Percentiles rank a stretch among this genome's conserved stretches.
phyloP scores from a whole-genome alignment of 2,113 vertebrate species.

The Psilopsiagon aurifrons region DNA sequence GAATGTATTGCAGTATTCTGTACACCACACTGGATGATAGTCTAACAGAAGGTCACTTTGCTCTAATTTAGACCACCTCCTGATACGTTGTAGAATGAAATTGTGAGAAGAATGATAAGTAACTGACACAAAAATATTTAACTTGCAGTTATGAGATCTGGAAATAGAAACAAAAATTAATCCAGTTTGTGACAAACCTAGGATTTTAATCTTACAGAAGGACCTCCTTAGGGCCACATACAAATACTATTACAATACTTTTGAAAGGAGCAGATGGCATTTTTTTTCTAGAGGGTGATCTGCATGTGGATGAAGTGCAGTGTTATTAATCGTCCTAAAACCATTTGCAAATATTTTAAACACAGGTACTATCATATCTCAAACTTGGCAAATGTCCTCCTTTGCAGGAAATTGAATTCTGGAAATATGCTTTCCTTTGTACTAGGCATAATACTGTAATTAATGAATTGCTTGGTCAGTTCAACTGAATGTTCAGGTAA shows the following conservation, averaged over 20 bases:
- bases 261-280: slow-evolving; percentile 31
- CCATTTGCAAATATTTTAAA: slow-evolving; percentile 34
- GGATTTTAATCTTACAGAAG: not conserved
- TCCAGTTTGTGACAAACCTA: slow-evolving; percentile 21
- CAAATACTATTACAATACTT: not conserved
- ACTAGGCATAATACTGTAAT: not conserved
- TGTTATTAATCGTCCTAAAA: slow-evolving; percentile 44
- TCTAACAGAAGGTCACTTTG: not conserved
- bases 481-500: not conserved
- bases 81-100: not conserved
- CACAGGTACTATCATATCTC: slow-evolving; percentile 6
- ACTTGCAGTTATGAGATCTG: not conserved
- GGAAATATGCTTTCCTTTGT: slow-evolving; percentile 1
- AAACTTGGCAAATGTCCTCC: not conserved
- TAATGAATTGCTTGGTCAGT: not conserved
- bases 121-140: not conserved
- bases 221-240: not conserved
- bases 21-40: not conserved
- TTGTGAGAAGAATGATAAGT: not conserved
- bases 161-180: slow-evolving; percentile 15
- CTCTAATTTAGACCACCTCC: not conserved
- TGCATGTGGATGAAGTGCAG: slow-evolving; percentile 5
- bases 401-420: slow-evolving; percentile 1
- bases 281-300: not conserved
- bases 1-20: not conserved